Conservation (phyloP, 2,113 vertebrate species). For the Pseudolaguvia tuberculata region DNA sequence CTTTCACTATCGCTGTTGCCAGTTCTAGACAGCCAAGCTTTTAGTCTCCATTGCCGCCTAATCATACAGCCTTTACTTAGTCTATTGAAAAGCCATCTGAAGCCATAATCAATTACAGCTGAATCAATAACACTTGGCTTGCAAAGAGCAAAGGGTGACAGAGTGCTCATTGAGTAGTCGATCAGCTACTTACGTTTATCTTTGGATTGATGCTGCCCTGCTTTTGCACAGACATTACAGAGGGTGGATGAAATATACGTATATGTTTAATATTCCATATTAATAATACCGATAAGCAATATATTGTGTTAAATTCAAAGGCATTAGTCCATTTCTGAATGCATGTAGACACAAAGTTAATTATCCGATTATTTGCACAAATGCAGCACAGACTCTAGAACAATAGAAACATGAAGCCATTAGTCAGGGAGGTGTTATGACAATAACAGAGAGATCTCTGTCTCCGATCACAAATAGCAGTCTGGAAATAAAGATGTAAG, state of each 20-base stretch:
- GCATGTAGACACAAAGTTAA: not conserved
- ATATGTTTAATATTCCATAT: not conserved
- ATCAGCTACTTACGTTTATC: slow-evolving; percentile 47
- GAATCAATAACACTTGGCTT: slow-evolving; percentile 59
- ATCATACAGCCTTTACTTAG: slow-evolving; percentile 51
- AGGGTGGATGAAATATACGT: too few relatives aligned
- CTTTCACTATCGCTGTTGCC: slow-evolving; percentile 15
- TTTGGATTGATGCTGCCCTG: slow-evolving; percentile 32
- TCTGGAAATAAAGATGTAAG: slow-evolving; percentile 36
- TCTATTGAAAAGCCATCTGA: slow-evolving; percentile 58
- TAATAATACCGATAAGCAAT: not conserved
- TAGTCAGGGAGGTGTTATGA: not conserved
- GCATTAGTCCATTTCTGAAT: not conserved
- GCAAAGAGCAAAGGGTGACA: slow-evolving; percentile 44
- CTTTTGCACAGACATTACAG: slow-evolving; percentile 15
- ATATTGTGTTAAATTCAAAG: not conserved
- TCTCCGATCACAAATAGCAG: slow-evolving; percentile 21
- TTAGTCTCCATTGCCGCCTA: slow-evolving; percentile 44
- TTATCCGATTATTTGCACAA: not conserved
- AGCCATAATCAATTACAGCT: slow-evolving; percentile 62
- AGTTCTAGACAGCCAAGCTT: slow-evolving; percentile 24
- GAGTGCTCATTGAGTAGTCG: slow-evolving; percentile 50
- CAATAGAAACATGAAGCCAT: slow-evolving; percentile 15
- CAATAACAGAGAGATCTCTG: slow-evolving; percentile 18
- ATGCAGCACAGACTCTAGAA: not conserved